Percentiles rank a stretch among this genome's conserved stretches.
Conservation (phyloP, 2,113 vertebrate species). For the Sebastes fasciatus region DNA sequence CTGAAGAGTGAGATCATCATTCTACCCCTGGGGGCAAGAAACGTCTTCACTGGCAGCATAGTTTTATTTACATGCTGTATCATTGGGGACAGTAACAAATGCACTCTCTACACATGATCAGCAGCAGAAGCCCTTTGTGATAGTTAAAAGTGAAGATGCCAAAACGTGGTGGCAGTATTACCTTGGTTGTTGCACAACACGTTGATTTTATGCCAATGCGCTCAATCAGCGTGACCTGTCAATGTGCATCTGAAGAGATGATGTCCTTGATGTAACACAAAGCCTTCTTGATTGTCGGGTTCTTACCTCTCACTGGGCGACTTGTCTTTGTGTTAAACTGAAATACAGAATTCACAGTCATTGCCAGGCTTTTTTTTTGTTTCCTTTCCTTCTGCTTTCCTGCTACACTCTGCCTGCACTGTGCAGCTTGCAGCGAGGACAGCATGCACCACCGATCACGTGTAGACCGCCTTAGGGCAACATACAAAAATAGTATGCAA, state of each 20-base stretch:
- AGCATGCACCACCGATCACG: not conserved
- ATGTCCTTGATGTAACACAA: not conserved
- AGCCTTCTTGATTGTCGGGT: not conserved
- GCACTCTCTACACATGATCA: not conserved
- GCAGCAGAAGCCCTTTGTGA: not conserved
- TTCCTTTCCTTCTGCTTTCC: not conserved
- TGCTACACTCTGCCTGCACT: not conserved
- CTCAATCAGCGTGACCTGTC: not conserved
- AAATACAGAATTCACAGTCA: not conserved
- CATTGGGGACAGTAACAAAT: not conserved
- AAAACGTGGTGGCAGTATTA: not conserved
- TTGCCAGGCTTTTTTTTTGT: not conserved
- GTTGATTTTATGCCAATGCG: too few relatives aligned
- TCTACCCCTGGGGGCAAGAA: not conserved
- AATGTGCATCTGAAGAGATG: not conserved
- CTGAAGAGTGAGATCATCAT: not conserved
- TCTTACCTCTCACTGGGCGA: not conserved
- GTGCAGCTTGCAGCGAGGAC: not conserved
- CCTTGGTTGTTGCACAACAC: not conserved
- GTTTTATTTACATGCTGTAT: too few relatives aligned
- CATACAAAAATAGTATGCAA: not conserved
- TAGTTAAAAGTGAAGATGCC: not conserved
- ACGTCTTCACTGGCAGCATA: too few relatives aligned
- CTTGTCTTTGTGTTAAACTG: not conserved
- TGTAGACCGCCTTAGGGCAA: not conserved